Conservation (phyloP, 2,113 vertebrate genomes). For the Ptilorrhoa leucosticta region DNA sequence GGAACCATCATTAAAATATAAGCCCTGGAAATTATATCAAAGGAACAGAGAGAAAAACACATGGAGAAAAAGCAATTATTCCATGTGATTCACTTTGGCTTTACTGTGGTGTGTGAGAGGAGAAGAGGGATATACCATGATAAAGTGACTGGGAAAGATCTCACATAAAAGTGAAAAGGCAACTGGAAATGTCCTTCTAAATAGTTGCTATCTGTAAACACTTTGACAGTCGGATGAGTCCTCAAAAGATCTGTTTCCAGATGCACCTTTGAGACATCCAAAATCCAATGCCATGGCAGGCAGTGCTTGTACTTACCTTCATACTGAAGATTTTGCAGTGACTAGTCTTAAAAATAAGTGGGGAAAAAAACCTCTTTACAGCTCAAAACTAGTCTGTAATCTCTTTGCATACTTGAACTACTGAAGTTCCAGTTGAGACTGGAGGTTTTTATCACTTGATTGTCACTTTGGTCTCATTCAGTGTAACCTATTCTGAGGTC, state of each 20-base stretch:
- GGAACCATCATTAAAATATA: constrained; percentile 12
- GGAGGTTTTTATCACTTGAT: neutral
- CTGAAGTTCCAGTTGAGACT: neutral
- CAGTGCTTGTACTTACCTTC: neutral
- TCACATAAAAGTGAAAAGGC: neutral
- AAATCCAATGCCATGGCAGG: neutral
- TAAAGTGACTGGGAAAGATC: neutral
- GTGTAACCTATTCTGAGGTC: neutral
- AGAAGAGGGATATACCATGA: neutral
- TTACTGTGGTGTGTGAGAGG: neutral
- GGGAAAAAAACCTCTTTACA: neutral
- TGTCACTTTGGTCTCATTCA: neutral
- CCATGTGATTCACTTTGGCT: neutral
- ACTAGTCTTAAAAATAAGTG: neutral
- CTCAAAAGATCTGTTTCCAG: neutral
- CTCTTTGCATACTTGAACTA: neutral
- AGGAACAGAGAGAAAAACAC: neutral
- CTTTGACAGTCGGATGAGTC: neutral
- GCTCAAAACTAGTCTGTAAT: neutral
- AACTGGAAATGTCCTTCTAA: neutral
- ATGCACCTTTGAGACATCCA: neutral
- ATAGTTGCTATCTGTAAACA: neutral
- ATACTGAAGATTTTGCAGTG: neutral
- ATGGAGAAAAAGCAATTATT: neutral
- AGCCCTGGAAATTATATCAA: neutral